Conservation (phyloP, 2,888 invertebrate genomes). For the Limulus polyphemus region DNA sequence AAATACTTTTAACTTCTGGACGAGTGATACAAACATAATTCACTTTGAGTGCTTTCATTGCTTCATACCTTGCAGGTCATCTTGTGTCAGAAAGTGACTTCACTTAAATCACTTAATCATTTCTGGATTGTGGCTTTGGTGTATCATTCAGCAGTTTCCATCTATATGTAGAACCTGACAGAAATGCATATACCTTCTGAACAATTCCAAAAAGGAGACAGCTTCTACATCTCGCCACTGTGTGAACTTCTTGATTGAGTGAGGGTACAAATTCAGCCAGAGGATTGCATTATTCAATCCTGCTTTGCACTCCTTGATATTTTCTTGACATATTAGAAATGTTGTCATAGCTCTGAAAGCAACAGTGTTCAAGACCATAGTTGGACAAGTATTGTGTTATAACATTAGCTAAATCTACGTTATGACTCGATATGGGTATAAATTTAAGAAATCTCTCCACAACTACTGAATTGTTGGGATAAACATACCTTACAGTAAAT, state of each 20-base stretch:
- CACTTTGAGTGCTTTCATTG: slow-evolving; percentile 2
- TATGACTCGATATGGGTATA: no score
- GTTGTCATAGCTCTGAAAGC: not conserved
- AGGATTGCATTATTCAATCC: slow-evolving; percentile 1
- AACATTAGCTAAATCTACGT: no score
- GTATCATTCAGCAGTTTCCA: not conserved
- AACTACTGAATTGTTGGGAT: not conserved
- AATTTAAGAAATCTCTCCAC: not conserved
- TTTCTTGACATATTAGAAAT: not conserved
- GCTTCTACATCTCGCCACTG: slow-evolving; percentile 2
- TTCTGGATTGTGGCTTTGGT: not conserved
- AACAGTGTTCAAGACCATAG: not conserved
- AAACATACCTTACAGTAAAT: slow-evolving; percentile 13
- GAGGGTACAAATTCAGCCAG: not conserved
- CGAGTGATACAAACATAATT: slow-evolving; percentile 1
- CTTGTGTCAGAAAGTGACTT: slow-evolving; percentile 1
- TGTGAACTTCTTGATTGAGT: not conserved
- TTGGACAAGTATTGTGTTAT: no score
- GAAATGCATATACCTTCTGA: not conserved
- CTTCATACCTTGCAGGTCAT: slow-evolving; percentile 4
- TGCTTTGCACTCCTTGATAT: not conserved
- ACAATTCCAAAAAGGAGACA: not conserved
- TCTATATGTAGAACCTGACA: not conserved
- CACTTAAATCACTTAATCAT: not conserved
- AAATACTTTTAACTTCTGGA: not conserved